Base-by-base conservation (phyloP, 1,140 invertebrate genomes). In the Diabrotica undecimpunctata region DNA sequence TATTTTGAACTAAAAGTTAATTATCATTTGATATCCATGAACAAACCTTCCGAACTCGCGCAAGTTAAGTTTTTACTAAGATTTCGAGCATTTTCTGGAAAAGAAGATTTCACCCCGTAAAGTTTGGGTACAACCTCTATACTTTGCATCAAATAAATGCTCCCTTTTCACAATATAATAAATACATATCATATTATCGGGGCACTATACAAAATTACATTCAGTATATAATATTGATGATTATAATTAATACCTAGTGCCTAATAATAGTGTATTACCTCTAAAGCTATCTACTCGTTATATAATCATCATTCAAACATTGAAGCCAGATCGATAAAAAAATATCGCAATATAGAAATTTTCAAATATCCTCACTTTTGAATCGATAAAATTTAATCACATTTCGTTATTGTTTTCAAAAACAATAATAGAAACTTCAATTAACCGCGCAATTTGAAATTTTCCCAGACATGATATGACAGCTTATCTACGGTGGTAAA, bases 91-190 rank as follows among this genome's bases (percentile, higher is more conserved):
- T 25, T 25, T 25, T 25, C 25, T 4, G 25, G 25, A 25, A 25
- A 25, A 25, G 25, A 25, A 25, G 25, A 25, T 25, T 25, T 1
- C 25, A 25, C 25, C 25, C 25, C 25, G 25, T 2, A 25, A 53
- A 35, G 12, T 36, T 61, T 62, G 68, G 86, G 85, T 87, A 87
- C 86, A 89, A 88, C 87, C 84, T 89, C 89, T 90, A 90, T 90
- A 91, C 88, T 91, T 91, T 90, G 88, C 88, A 91, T 89, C 87
- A 89, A 90, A 91, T 85, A 90, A 90, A 90, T 90, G 88, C 86
- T 75, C 74, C 74, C 74, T 74, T 75, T 74, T 64, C 72, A 73
- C 62, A 72, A 70, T 72, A 72, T 66, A 61, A 65, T 66, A 64
- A 61, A 63, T 66, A 68, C 68, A 68, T 72, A 66, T 72, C 67